Base-by-base conservation (phyloP, 1,140 invertebrate genomes). In the Drosophila ironensis region DNA sequence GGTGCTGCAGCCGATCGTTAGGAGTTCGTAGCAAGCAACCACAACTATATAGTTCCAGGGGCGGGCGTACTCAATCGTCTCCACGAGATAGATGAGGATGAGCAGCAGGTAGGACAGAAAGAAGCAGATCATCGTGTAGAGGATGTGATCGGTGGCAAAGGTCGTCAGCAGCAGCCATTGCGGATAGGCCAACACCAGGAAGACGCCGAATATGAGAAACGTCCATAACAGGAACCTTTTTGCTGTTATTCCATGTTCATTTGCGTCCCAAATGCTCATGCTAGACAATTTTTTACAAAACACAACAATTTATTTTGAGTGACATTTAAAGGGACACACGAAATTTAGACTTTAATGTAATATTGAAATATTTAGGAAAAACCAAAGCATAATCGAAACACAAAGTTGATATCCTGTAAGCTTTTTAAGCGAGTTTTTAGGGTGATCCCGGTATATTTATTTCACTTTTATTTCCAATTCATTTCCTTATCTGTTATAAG, bases 121-220 rank as follows among this genome's bases (percentile, higher is more conserved):
- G 20, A 75, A 53, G 0, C 14, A 35, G 17, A 11, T 0, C 3
- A 81, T 1, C 1, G 67, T 41, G n/a, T 56, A 81, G 0, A 27
- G 0, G n/a, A 81, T 17, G 1, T 52, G 37, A 0, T 72, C 4
- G 1, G 6, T 6, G 1, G 22, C 14, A 2, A 24, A 54, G 1
- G 51, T 4, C 4, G 67, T 47, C 0, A 81, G 3, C 0, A 72
- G 1, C 60, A 81, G 59, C 71, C 76, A 81, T 35, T 81, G 76
- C 1, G 72, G 72, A 4, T 52, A 1, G n/a, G 67, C 67, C 1
- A 38, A 2, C 8, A 67, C 1, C 0, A 81, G 0, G 3, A 67
- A 51, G 22, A 50, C 17, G 0, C 17, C 0, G 1, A 33, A 7
- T 0, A 52, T 8, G 0, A 38, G 19, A 1, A 81, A 1, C 0